A percentile compares a stretch with the other conserved stretches of the same genome.
Evolutionary conservation across 2,797 vertebrate species (phyloP).

Genomic region (Lacerta viridis): DNA sequence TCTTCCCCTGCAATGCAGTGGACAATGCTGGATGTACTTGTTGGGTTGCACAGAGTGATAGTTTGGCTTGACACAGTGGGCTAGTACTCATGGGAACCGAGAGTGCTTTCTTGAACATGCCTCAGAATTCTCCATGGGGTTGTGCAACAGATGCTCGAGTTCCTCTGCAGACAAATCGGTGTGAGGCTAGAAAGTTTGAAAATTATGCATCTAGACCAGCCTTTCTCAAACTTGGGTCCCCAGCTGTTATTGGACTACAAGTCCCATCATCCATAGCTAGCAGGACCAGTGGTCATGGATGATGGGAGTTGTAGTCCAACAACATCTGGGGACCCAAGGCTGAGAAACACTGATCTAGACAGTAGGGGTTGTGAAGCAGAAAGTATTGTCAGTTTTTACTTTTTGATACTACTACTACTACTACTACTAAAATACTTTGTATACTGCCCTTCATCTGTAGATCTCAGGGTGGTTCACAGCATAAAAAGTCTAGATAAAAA

Average conservation of each 20-base stretch:
- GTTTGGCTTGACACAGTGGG: not conserved
- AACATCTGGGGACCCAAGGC: too few species aligned
- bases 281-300: too few species aligned
- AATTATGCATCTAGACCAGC: not conserved
- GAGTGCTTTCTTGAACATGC: not conserved
- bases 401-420: not conserved
- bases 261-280: too few species aligned
- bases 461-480: too few species aligned
- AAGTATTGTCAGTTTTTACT: not conserved
- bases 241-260: too few species aligned
- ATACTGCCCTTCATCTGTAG: too few species aligned
- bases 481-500: too few species aligned
- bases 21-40: too few species aligned
- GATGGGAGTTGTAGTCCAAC: too few species aligned
- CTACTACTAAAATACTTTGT: too few species aligned
- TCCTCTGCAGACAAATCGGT: not conserved
- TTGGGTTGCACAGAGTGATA: not conserved
- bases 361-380: not conserved
- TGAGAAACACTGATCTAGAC: too few species aligned
- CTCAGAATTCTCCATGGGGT: not conserved
- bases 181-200: not conserved
- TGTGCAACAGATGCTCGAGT: not conserved
- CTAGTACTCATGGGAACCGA: not conserved
- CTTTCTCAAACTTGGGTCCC: too few species aligned
- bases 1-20: not conserved